Conservation (phyloP, 2,797 vertebrate species). For the Percopsis omiscomaycus region DNA sequence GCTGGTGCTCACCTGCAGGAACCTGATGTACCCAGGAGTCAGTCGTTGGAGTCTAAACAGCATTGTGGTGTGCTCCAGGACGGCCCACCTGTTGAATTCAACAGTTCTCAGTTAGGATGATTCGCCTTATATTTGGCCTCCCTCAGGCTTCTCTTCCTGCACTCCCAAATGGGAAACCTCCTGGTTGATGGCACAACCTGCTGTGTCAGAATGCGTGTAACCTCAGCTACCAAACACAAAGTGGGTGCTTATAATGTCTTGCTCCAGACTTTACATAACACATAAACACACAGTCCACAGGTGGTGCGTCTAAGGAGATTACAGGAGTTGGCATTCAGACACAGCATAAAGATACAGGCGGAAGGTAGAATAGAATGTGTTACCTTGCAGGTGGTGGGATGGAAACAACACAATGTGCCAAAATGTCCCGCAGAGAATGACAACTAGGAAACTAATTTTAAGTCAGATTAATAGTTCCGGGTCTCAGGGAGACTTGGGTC, state of each 20-base stretch:
- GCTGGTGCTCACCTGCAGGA: conserved; percentile 70
- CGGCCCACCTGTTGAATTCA: conserved; percentile 25
- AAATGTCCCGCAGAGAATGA: not conserved
- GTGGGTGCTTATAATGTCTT: conserved; percentile 53
- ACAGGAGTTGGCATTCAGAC: conserved; percentile 53
- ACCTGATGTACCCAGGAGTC: conserved; percentile 71
- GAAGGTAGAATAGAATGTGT: conserved; percentile 5
- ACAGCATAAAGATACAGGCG: conserved; percentile 22
- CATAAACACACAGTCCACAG: conserved; percentile 31
- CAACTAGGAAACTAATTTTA: not conserved
- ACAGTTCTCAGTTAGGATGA: conserved; percentile 1
- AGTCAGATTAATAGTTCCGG: not conserved
- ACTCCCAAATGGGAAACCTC: conserved; percentile 47
- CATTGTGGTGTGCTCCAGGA: conserved; percentile 49
- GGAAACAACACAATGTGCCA: not conserved
- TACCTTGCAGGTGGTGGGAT: not conserved
- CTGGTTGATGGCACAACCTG: conserved; percentile 23
- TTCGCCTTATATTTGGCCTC: conserved; percentile 4
- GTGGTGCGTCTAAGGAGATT: conserved; percentile 68
- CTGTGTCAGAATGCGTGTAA: not conserved
- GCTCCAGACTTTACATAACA: conserved; percentile 58
- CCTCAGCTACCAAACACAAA: conserved; percentile 32
- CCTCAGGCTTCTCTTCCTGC: conserved; percentile 44
- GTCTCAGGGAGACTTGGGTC: not conserved
- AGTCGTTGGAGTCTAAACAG: conserved; percentile 66